Evolutionary conservation across 2,888 invertebrate species (phyloP), one percentile per base, ranked within the genome.

Genomic region (Rhodophaea formosa): DNA sequence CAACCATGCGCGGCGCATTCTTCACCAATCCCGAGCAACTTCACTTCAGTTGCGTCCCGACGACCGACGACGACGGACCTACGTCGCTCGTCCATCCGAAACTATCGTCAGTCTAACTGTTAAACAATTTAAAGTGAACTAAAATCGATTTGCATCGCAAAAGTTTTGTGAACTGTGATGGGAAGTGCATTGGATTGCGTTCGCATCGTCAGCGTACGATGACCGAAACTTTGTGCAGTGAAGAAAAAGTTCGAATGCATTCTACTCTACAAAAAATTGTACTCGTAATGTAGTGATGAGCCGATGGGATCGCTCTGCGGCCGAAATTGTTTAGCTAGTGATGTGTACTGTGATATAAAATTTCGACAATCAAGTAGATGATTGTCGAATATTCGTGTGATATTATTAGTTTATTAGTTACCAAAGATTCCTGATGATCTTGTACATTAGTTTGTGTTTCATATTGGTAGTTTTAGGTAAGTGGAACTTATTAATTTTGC

Each of bases 401-500:
- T 90, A 89, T 76, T 77, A 79, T 84, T 90, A 89, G 88, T 87
- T 89, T 86, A 88, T 86, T 90, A 89, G 87, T 89, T 88, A 86
- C 91, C 90, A 91, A 91, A 90, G 90, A 91, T 84, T 91, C 91
- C 90, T 89, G 80, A 91, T 91, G 91, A 90, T 91, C 91, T 91
- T 91, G 82, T 91, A 90, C 84, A 91, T 91, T 87, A 89, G 86
- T 85, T 85, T 91, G 87, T 91, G 91, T 88, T 91, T 91, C 84
- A 91, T 91, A 90, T 84, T 91, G 85, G 88, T 91, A 90, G 91
- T 91, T 83, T 88, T 91, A 91, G 91, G 91, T 91, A 69, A 91
- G 91, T 90, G 71, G 65, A 69, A 45, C 67, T 68, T 65, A 49
- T 62, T 58, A 61, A 56, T 43, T 63, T 59, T 63, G 62, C 69